Conservation (phyloP, 2,113 vertebrate species). For the Eublepharis macularius region DNA sequence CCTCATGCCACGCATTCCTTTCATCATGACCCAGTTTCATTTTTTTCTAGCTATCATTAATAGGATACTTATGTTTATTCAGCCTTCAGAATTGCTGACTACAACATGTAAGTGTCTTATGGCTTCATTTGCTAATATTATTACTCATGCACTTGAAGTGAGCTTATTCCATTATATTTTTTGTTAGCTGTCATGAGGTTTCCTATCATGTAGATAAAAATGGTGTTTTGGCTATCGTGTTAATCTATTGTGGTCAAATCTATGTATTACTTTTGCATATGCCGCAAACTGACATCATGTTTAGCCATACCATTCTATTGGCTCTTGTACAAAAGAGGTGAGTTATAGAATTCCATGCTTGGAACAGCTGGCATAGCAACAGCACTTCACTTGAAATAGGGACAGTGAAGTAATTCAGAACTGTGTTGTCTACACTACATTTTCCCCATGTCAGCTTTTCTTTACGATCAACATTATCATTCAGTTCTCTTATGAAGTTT, state of each 20-base stretch:
- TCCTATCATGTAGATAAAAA: constrained; percentile 38
- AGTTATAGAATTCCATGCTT: constrained; percentile 54
- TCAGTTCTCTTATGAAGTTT: neutral
- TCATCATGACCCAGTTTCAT: neutral
- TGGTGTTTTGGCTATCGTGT: constrained; percentile 38
- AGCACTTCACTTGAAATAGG: constrained; percentile 66
- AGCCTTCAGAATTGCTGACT: constrained; percentile 37
- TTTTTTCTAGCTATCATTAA: constrained; percentile 24
- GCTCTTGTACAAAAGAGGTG: constrained; percentile 53
- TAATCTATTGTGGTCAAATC: constrained; percentile 37
- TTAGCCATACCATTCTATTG: constrained; percentile 24
- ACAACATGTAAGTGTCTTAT: constrained; percentile 32
- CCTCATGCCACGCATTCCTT: neutral
- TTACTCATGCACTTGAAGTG: constrained; percentile 34
- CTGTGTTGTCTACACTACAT: neutral
- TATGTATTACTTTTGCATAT: constrained; percentile 22
- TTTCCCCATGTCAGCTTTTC: neutral
- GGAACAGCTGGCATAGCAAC: constrained; percentile 67
- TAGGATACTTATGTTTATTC: constrained; percentile 37
- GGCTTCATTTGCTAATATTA: constrained; percentile 51
- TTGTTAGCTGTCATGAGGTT: constrained; percentile 34
- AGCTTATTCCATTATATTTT: constrained; percentile 20
- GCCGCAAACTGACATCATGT: constrained; percentile 10
- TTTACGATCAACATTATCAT: neutral
- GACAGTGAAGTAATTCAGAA: constrained; percentile 64